These are phyloP conservation scores for Drosophila acutilabella DNA, from an alignment of 2,888 invertebrate genomes.

Conservation along the genomic window DNA sequence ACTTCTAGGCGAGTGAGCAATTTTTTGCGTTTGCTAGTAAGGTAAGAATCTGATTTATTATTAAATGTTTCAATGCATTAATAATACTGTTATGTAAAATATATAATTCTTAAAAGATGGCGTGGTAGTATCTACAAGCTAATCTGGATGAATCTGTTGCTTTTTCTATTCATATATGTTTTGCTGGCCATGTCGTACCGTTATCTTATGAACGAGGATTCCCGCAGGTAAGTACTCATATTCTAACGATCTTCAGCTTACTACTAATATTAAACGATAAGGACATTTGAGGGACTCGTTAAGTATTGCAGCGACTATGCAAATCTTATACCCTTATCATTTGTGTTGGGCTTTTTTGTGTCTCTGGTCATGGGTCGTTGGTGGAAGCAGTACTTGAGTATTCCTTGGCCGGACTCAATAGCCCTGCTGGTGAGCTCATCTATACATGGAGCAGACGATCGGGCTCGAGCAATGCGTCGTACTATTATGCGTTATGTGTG, in stretches of 20 bases:
- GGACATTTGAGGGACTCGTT: slow-evolving; percentile 91
- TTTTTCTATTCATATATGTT: slow-evolving; percentile 91
- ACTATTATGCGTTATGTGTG: slow-evolving; percentile 93
- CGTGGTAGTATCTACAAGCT: slow-evolving; percentile 96
- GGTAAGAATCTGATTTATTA: slow-evolving; percentile 43
- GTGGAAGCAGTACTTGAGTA: slow-evolving; percentile 93
- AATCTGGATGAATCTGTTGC: slow-evolving; percentile 93
- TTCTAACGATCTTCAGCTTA: slow-evolving; percentile 12
- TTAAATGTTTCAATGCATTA: not conserved
- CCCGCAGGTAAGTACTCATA: slow-evolving; percentile 47
- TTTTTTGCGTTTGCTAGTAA: slow-evolving; percentile 56
- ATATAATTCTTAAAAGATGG: slow-evolving; percentile 89
- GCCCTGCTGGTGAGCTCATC: slow-evolving; percentile 93
- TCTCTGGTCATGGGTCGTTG: slow-evolving; percentile 95
- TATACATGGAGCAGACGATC: slow-evolving; percentile 92
- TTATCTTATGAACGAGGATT: slow-evolving; percentile 30
- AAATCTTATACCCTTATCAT: slow-evolving; percentile 94
- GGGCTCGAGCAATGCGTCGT: slow-evolving; percentile 92
- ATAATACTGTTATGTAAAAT: not conserved
- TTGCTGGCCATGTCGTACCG: slow-evolving; percentile 72
- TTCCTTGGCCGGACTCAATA: slow-evolving; percentile 94
- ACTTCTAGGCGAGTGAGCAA: slow-evolving; percentile 63
- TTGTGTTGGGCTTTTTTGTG: slow-evolving; percentile 97
- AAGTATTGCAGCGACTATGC: slow-evolving; percentile 93
- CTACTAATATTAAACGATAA: slow-evolving; percentile 82